These are phyloP conservation scores for Podarcis lilfordi DNA, from an alignment of 2,797 vertebrate genomes.

Conservation along the genomic window DNA sequence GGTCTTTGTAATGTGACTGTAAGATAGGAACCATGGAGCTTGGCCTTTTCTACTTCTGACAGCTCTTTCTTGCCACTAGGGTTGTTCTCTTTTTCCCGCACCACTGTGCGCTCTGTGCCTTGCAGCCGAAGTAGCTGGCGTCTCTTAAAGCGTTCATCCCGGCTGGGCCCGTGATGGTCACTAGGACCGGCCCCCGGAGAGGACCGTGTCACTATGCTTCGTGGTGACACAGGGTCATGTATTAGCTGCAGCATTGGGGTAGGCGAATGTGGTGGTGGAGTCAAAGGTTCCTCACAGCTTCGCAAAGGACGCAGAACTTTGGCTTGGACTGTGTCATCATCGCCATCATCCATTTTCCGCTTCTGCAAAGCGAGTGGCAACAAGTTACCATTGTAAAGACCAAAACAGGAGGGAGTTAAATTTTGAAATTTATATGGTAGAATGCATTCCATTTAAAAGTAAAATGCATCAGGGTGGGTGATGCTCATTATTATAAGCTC, in stretches of 20 bases:
- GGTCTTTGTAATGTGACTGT: conserved; percentile 92
- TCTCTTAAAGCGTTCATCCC: conserved; percentile 82
- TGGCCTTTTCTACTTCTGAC: conserved; percentile 87
- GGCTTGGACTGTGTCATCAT: conserved; percentile 76
- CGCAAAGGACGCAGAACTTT: conserved; percentile 82
- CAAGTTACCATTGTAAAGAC: not conserved
- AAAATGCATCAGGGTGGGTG: not conserved
- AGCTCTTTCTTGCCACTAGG: conserved; percentile 83
- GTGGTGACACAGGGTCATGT: conserved; percentile 79
- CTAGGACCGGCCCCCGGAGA: conserved; percentile 79
- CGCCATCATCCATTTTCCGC: conserved; percentile 81
- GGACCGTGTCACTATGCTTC: conserved; percentile 78
- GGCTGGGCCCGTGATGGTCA: conserved; percentile 79
- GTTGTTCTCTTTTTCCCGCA: conserved; percentile 86
- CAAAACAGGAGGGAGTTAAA: fast-evolving
- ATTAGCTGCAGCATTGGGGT: conserved; percentile 82
- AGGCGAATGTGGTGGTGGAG: conserved; percentile 76
- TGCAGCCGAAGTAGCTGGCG: conserved; percentile 81
- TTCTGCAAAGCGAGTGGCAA: conserved; percentile 63
- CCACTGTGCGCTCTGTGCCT: conserved; percentile 81
- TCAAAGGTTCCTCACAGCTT: conserved; percentile 82
- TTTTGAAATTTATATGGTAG: not conserved
- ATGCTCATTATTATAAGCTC: not conserved
- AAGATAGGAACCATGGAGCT: conserved; percentile 86
- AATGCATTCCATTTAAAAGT: not conserved